Evolutionary conservation across 2,797 vertebrate genomes (phyloP).

Genomic region (Chiropotes sagulatus): DNA sequence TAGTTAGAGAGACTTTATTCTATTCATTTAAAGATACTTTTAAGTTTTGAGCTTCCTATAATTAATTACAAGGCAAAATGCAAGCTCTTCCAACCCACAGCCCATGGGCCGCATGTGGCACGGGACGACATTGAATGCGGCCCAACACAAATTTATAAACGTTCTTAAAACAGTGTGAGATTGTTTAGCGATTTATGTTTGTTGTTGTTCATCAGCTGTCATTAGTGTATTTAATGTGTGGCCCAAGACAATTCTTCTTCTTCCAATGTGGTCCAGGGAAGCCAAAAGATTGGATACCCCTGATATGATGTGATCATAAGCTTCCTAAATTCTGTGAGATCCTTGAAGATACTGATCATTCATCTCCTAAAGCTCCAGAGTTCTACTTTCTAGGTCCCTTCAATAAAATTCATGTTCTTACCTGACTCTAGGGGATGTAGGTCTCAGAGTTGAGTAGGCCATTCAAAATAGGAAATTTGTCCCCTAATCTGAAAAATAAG

Average conservation of each 20-base stretch:
- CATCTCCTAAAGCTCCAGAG: slow-evolving; percentile 25
- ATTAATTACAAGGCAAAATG: slow-evolving; percentile 49
- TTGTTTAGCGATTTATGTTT: not conserved
- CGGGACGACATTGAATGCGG: not conserved
- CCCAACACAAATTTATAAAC: not conserved
- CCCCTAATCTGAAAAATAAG: not conserved
- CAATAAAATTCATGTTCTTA: not conserved
- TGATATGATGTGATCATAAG: not conserved
- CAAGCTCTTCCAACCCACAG: not conserved
- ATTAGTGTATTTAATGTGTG: not conserved
- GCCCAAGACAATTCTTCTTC: not conserved
- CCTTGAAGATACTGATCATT: slow-evolving; percentile 43
- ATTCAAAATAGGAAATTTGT: not conserved
- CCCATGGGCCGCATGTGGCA: not conserved
- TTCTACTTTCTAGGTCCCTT: slow-evolving; percentile 34
- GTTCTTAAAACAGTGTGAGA: not conserved
- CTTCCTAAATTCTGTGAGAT: slow-evolving; percentile 52
- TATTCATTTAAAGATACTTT: slow-evolving; percentile 61
- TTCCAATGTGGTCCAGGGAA: not conserved
- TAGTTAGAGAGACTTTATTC: slow-evolving; percentile 44
- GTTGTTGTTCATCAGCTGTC: not conserved
- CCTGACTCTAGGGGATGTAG: not conserved
- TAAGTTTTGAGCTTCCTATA: slow-evolving; percentile 41
- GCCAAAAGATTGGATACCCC: not conserved
- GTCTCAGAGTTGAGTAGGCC: not conserved